Percentiles rank a stretch among this genome's conserved stretches.
These are phyloP conservation scores for Brachypodius melanocephalos DNA, from an alignment of 2,113 vertebrate genomes.

Conservation along the genomic window DNA sequence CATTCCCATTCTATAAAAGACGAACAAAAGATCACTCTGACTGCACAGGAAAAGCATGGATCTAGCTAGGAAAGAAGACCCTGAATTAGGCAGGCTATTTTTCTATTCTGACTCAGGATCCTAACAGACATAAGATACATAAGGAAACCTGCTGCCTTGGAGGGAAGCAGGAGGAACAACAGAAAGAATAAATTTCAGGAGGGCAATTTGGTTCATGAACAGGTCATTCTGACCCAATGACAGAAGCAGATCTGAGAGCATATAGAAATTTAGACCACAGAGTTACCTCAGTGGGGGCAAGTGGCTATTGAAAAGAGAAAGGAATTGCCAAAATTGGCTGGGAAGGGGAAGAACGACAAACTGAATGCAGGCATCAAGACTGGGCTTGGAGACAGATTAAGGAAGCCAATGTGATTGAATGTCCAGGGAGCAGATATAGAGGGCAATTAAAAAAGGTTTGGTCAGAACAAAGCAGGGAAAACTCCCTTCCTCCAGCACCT, in stretches of 20 bases:
- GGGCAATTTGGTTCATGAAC: background rate
- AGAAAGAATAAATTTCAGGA: background rate
- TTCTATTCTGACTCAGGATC: background rate
- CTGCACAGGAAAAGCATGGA: background rate
- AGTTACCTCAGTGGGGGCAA: background rate
- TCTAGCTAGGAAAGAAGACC: background rate
- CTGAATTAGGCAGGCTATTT: background rate
- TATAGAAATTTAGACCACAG: background rate
- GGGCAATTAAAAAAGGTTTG: background rate
- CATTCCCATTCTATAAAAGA: background rate
- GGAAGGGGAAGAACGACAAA: background rate
- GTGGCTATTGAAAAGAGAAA: background rate
- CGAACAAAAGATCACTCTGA: background rate
- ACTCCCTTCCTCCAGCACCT: background rate
- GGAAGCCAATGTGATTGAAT: background rate
- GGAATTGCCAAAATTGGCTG: background rate
- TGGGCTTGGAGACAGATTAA: background rate
- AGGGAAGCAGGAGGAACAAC: background rate
- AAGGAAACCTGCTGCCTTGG: background rate
- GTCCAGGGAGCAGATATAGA: background rate
- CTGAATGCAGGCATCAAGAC: background rate
- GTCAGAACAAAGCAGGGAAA: background rate
- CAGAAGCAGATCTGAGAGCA: background rate
- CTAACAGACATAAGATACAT: fast-evolving
- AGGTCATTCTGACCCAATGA: background rate